These are phyloP conservation scores for Lagopus muta DNA, from an alignment of 2,113 vertebrate species.

Conservation along the genomic window DNA sequence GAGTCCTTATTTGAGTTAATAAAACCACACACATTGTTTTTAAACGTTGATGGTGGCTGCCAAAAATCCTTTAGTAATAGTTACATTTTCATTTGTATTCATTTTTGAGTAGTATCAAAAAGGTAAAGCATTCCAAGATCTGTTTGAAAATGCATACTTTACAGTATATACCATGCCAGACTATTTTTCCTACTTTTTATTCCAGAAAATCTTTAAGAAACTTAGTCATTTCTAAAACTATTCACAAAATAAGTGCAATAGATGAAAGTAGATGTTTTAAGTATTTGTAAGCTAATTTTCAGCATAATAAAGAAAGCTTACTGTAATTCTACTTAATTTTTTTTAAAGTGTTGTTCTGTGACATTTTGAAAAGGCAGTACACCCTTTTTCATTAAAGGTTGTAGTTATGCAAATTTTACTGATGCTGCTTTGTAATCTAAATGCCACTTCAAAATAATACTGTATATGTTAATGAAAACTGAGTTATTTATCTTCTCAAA, in stretches of 20 bases:
- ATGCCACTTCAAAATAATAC: constrained; percentile 5
- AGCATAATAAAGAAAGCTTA: not conserved
- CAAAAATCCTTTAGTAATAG: constrained; percentile 59
- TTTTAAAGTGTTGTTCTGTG: not conserved
- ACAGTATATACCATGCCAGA: not conserved
- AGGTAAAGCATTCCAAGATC: constrained; percentile 13
- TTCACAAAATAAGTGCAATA: not conserved
- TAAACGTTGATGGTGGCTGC: constrained; percentile 67
- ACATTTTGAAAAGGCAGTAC: constrained; percentile 27
- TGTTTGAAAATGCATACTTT: constrained; percentile 50
- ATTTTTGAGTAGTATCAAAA: constrained; percentile 56
- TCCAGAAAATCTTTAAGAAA: not conserved
- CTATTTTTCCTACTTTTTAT: not conserved
- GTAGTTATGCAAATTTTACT: constrained; percentile 20
- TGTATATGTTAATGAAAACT: not conserved
- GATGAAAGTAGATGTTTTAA: not conserved
- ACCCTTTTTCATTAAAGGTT: not conserved
- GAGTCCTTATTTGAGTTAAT: constrained; percentile 48
- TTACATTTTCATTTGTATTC: constrained; percentile 59
- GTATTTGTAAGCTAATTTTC: not conserved
- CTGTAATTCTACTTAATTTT: not conserved
- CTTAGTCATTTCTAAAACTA: not conserved
- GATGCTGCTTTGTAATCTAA: not conserved
- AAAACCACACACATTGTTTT: constrained; percentile 44
- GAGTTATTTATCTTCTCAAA: not conserved